A percentile compares a stretch with the other conserved stretches of the same genome.
phyloP scores from a whole-genome alignment of 2,797 vertebrate species.

The Macropus fuliginosus region DNA sequence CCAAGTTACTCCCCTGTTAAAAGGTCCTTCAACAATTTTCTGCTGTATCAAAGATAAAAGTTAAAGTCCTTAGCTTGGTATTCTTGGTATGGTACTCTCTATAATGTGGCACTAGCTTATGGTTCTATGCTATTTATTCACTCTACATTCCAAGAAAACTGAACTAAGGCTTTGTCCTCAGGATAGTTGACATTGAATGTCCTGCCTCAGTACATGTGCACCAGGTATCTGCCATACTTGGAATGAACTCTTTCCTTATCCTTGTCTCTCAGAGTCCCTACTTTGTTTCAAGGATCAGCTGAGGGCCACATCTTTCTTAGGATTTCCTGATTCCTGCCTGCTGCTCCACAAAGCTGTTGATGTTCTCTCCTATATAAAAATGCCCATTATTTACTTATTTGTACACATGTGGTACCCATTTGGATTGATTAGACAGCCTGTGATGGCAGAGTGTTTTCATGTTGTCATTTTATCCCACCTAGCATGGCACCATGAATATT shows the following conservation, averaged over 20 bases:
- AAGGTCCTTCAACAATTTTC: conserved; percentile 1
- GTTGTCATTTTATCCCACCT: conserved; percentile 8
- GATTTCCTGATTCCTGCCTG: background rate
- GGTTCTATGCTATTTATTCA: background rate
- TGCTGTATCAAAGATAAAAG: conserved; percentile 28
- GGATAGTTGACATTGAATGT: background rate
- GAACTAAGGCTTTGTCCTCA: background rate
- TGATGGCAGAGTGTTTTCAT: background rate
- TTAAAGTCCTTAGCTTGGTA: background rate
- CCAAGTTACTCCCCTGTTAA: background rate
- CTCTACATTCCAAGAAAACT: background rate
- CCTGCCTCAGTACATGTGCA: background rate
- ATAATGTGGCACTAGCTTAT: background rate
- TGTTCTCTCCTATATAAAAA: background rate
- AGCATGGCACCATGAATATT: background rate
- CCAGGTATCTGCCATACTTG: background rate
- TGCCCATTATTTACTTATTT: background rate
- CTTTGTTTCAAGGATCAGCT: background rate
- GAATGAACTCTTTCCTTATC: background rate
- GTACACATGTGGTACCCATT: background rate
- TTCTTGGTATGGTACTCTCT: background rate
- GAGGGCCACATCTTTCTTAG: background rate
- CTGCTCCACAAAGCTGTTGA: background rate
- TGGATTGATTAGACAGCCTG: background rate
- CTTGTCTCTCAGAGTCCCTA: background rate